Percentiles rank a stretch among this genome's conserved stretches.
These are phyloP conservation scores for Cryptomyrus ogoouensis DNA, from an alignment of 2,113 vertebrate genomes.

Conservation along the genomic window DNA sequence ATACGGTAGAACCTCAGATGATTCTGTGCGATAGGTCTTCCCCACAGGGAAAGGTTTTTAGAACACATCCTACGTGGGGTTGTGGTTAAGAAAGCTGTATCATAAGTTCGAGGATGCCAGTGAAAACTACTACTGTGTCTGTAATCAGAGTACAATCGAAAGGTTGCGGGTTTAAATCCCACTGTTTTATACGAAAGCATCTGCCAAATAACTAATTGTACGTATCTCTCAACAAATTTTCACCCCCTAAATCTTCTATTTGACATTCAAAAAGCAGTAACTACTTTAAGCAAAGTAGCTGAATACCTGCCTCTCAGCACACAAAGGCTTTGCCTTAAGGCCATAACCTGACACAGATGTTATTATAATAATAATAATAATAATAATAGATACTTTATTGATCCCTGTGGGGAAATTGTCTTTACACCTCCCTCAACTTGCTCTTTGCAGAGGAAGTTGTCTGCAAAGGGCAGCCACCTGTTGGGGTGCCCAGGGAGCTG, in stretches of 20 bases:
- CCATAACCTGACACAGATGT: neutral
- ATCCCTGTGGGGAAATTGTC: too few relatives aligned
- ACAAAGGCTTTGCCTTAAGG: neutral
- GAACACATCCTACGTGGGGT: neutral
- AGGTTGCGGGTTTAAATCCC: neutral
- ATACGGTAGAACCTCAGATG: neutral
- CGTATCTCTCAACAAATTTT: neutral
- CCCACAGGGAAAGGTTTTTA: neutral
- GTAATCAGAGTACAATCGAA: neutral
- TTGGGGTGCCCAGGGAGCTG: too few relatives aligned
- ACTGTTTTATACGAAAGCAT: neutral
- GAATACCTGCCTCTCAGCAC: neutral
- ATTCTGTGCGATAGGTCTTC: neutral
- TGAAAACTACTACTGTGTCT: neutral
- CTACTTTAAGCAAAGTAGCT: neutral
- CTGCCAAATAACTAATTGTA: neutral
- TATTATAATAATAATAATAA: too few relatives aligned
- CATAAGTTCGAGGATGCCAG: neutral
- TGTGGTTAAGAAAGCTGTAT: neutral
- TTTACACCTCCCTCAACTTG: too few relatives aligned
- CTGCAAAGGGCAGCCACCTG: too few relatives aligned
- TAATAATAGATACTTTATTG: too few relatives aligned
- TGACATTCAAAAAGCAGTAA: neutral
- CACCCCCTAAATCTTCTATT: neutral
- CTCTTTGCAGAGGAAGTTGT: too few relatives aligned